phyloP scores from a whole-genome alignment of 2,113 vertebrate genomes.

The Odocoileus virginianus region DNA sequence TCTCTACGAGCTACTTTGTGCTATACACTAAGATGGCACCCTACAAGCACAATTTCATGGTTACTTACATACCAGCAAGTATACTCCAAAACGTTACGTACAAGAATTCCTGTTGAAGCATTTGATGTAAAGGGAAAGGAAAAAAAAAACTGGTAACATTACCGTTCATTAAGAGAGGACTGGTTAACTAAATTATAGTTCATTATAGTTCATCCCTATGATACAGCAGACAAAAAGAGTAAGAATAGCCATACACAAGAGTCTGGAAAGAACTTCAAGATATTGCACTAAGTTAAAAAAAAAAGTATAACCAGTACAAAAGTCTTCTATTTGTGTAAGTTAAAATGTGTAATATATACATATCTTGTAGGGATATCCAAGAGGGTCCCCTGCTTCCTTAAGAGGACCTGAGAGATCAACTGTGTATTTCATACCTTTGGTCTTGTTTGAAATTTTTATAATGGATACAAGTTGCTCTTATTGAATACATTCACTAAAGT shows the following conservation, averaged over 20 bases:
- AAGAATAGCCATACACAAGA: background rate
- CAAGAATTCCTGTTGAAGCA: background rate
- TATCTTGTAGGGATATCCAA: background rate
- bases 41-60: background rate
- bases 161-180: background rate
- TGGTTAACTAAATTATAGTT: background rate
- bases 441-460: background rate
- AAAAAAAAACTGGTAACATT: background rate
- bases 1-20: background rate
- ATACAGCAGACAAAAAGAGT: background rate
- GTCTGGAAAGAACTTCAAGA: background rate
- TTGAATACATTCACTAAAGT: background rate
- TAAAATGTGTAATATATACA: background rate
- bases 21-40: background rate
- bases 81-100: background rate
- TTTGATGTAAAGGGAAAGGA: background rate
- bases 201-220: background rate
- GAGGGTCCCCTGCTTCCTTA: background rate
- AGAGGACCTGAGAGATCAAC: background rate
- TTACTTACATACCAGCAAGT: background rate
- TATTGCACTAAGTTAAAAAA: background rate
- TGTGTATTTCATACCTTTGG: background rate
- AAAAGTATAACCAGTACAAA: background rate
- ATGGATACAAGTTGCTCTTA: background rate
- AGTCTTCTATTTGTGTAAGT: background rate